Evolutionary conservation across 2,888 invertebrate genomes (phyloP), one percentile per base, ranked within the genome.

Genomic region (Mylabris sibirica): DNA sequence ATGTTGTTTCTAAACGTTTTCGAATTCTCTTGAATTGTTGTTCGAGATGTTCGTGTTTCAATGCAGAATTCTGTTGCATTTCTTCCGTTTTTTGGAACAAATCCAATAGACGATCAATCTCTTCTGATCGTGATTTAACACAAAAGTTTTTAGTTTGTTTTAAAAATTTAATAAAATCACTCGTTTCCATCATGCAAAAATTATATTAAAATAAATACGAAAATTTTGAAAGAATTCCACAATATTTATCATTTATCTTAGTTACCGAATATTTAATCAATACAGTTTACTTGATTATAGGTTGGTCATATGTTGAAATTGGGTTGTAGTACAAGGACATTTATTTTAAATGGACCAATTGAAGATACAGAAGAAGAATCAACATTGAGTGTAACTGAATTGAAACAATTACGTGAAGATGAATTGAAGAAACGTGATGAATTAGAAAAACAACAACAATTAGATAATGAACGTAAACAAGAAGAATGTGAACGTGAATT

Each of bases 241-340:
- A n/a, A n/a, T n/a, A n/a, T n/a, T n/a, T n/a, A 53, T 8, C 20
- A 11, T 2, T 24, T 44, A 4, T 11, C 63, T 24, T 63, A n/a
- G 49, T 26, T 11, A 63, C 63, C 63, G 30, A 8, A 30, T 30
- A 30, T 30, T 30, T 30, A 38, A 17, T 17, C 22, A 8, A 8
- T 44, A 17, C 44, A 38, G 38, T 30, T 3, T 2, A 38, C 38
- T 38, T 38, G 38, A 38, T 38, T 14, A 11, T 17, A 85, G 76
- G 97, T 97, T 0, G 98, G 98, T 0, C 94, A 98, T 84, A 93
- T 98, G 85, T 85, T 98, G n/a, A 95, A 93, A 83, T 92, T 98
- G 81, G 99, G 98, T 0, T 93, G 91, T 65, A 97, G 97, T 78
- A 91, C 94, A 0, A 86, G 98, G 70, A 90, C 92, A 63, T 95